A percentile compares a stretch with the other conserved stretches of the same genome.
These are phyloP conservation scores for Acyrthosiphon pisum DNA, from an alignment of 1,140 invertebrate genomes.

Conservation along the genomic window DNA sequence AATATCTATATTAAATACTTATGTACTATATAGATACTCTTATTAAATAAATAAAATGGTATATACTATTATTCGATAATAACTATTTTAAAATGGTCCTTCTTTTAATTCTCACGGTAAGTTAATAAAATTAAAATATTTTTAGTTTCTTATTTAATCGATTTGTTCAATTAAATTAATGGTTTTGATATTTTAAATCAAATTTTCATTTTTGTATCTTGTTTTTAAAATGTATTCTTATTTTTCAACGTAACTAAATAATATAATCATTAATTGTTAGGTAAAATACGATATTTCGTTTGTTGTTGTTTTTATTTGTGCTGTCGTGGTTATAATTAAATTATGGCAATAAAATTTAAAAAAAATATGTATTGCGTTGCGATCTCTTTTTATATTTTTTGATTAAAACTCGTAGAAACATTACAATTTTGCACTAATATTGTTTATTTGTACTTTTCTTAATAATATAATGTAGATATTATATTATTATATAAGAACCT, in stretches of 20 bases:
- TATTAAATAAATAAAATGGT: not conserved
- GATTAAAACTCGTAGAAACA: not conserved
- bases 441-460: not conserved
- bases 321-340: not conserved
- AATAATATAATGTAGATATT: not conserved
- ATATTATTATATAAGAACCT: not conserved
- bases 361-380: not conserved
- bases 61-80: not conserved
- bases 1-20: not conserved
- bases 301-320: not conserved
- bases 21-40: not conserved
- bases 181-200: not conserved
- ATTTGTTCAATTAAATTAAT: not conserved
- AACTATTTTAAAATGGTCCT: not conserved
- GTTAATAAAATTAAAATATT: not conserved
- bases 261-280: not conserved
- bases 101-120: not conserved
- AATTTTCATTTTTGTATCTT: not conserved
- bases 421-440: not conserved
- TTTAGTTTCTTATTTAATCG: not conserved
- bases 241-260: not conserved
- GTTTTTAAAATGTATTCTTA: not conserved
- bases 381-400: constrained; percentile 10
- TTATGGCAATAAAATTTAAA: not conserved
- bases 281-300: not conserved